Evolutionary conservation across 2,113 vertebrate genomes (phyloP).

Genomic region (Tragelaphus buxtoni): DNA sequence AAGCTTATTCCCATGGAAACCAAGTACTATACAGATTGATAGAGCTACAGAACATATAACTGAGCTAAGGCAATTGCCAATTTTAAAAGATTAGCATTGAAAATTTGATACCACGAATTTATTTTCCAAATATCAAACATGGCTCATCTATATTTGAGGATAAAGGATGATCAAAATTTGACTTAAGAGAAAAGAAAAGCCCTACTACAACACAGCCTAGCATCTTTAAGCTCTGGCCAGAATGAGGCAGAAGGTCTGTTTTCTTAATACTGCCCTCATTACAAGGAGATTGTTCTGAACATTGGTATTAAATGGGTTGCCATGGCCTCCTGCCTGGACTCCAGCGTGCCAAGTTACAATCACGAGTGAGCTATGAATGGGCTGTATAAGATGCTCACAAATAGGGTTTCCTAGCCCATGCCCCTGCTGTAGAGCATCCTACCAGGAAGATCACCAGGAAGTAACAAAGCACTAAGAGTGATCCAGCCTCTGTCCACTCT

Average conservation of each 20-base stretch:
- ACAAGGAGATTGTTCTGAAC: constrained; percentile 45
- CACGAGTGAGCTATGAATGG: neutral
- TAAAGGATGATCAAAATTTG: constrained; percentile 46
- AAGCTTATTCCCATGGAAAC: constrained; percentile 49
- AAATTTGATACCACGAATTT: constrained; percentile 41
- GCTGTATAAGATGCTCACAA: neutral
- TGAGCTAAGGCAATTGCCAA: constrained; percentile 41
- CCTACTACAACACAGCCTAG: neutral
- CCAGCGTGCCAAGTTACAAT: neutral
- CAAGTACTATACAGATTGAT: constrained; percentile 37
- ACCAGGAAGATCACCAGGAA: neutral
- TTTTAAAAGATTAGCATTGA: constrained; percentile 54
- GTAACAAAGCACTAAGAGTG: neutral
- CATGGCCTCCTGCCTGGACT: constrained; percentile 33
- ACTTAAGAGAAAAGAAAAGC: constrained; percentile 29
- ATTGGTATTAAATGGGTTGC: constrained; percentile 24
- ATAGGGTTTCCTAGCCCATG: neutral
- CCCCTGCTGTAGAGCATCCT: neutral
- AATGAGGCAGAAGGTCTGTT: constrained; percentile 11
- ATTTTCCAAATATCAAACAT: constrained; percentile 54
- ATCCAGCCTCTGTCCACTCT: neutral
- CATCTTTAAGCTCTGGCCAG: constrained; percentile 25
- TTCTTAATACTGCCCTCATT: constrained; percentile 54
- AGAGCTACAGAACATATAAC: constrained; percentile 40
- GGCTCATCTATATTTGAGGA: constrained; percentile 39